These are phyloP conservation scores for Branchellion lobata DNA, from an alignment of 2,888 invertebrate genomes.

Conservation along the genomic window DNA sequence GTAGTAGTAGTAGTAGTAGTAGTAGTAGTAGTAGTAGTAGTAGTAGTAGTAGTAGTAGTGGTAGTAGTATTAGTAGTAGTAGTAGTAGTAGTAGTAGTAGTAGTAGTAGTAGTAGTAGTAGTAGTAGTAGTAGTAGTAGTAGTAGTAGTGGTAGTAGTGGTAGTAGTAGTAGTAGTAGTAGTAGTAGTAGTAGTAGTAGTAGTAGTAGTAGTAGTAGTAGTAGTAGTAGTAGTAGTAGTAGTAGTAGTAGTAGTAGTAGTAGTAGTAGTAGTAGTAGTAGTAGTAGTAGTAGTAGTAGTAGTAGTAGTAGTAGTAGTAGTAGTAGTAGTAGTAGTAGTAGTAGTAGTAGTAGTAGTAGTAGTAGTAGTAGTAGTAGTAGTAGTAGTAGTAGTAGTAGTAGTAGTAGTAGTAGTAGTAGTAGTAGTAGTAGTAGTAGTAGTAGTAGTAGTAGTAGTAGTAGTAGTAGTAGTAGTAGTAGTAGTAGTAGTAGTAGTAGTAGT, in stretches of 20 bases:
- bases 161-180: neutral
- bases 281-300: constrained; percentile 14
- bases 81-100: constrained; percentile 7
- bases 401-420: too few species aligned
- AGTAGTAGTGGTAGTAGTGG: constrained; percentile 3
- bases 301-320: constrained; percentile 14
- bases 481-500: too few species aligned
- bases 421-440: too few species aligned
- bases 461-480: too few species aligned
- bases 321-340: constrained; percentile 4
- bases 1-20: neutral
- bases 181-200: neutral
- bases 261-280: constrained; percentile 14
- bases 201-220: constrained; percentile 1
- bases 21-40: neutral
- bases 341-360: neutral
- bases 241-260: constrained; percentile 14
- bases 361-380: too few species aligned
- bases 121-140: constrained; percentile 3
- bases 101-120: constrained; percentile 3
- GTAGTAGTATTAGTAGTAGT: too few species aligned
- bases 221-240: constrained; percentile 9
- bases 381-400: too few species aligned
- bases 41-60: neutral
- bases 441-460: too few species aligned